Evolutionary conservation across 1,140 invertebrate species (phyloP).

Genomic region (Nasonia vitripennis): DNA sequence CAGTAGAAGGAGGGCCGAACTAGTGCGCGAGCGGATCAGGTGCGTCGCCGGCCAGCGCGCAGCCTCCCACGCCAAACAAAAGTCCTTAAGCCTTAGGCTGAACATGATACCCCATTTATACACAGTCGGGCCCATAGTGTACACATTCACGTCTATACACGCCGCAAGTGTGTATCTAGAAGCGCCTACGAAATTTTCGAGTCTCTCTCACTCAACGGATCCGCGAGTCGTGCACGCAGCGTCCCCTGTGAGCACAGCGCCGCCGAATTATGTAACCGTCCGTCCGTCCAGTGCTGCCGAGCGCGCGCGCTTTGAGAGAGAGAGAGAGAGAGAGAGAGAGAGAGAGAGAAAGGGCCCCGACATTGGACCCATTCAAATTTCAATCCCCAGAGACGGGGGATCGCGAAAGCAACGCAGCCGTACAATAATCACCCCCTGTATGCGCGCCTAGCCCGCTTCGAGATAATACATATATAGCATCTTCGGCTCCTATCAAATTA

Average conservation of each 20-base stretch:
- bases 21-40: background rate
- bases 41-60: conserved; percentile 25
- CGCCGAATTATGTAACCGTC: conserved; percentile 65
- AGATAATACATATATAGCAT: too few species aligned
- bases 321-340: conserved; percentile 34
- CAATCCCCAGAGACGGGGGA: background rate
- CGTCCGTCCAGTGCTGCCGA: background rate
- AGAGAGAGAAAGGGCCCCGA: conserved; percentile 46
- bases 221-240: background rate
- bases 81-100: conserved; percentile 74
- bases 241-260: conserved; percentile 55
- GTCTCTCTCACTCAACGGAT: conserved; percentile 58
- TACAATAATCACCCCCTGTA: too few species aligned
- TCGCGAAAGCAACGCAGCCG: too few species aligned
- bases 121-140: background rate
- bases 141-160: conserved; percentile 47
- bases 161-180: too few species aligned
- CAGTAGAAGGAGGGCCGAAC: background rate
- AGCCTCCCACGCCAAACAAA: conserved; percentile 75
- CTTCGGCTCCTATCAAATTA: too few species aligned
- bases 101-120: conserved; percentile 75
- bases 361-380: background rate
- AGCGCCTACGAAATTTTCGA: conserved; percentile 72
- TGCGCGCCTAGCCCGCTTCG: too few species aligned
- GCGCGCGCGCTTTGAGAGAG: too few species aligned